phyloP scores from a whole-genome alignment of 1,140 invertebrate species.

The Belonocnema kinseyi region DNA sequence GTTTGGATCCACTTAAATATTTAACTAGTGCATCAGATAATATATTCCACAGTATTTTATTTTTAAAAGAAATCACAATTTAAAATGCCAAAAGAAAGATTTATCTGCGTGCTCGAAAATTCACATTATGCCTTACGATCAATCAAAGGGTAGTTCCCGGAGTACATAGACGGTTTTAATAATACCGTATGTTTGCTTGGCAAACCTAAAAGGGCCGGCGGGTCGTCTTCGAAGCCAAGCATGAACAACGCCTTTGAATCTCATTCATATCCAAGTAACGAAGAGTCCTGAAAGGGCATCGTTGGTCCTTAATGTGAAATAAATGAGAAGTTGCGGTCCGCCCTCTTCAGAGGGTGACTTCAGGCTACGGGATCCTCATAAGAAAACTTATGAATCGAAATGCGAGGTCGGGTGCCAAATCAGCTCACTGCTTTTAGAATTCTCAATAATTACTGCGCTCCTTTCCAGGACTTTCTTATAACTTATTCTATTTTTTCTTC shows the following conservation, averaged over 20 bases:
- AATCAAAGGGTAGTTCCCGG: constrained; percentile 64
- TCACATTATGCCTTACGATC: constrained; percentile 57
- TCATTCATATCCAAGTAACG: constrained; percentile 57
- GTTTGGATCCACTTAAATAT: too few relatives aligned
- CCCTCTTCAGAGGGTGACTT: not conserved
- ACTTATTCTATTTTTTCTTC: too few relatives aligned
- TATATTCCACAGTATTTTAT: too few relatives aligned
- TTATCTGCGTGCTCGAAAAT: constrained; percentile 44
- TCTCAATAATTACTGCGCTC: constrained; percentile 6
- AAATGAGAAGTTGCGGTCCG: constrained; percentile 44
- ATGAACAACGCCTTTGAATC: constrained; percentile 64
- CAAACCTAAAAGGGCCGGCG: constrained; percentile 48
- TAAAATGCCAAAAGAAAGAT: too few relatives aligned
- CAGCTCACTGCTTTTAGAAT: not conserved
- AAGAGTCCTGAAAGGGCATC: constrained; percentile 48
- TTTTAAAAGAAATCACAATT: too few relatives aligned
- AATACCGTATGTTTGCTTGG: constrained; percentile 67
- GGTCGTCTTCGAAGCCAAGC: constrained; percentile 35
- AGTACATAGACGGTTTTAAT: constrained; percentile 62
- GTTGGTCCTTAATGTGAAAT: constrained; percentile 56
- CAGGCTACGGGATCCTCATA: not conserved
- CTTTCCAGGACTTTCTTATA: not conserved
- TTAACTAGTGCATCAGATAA: too few relatives aligned
- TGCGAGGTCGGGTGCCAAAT: not conserved
- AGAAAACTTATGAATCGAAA: constrained; percentile 30